These are phyloP conservation scores for Agrochola lychnidis DNA, from an alignment of 2,888 invertebrate genomes.

Conservation along the genomic window DNA sequence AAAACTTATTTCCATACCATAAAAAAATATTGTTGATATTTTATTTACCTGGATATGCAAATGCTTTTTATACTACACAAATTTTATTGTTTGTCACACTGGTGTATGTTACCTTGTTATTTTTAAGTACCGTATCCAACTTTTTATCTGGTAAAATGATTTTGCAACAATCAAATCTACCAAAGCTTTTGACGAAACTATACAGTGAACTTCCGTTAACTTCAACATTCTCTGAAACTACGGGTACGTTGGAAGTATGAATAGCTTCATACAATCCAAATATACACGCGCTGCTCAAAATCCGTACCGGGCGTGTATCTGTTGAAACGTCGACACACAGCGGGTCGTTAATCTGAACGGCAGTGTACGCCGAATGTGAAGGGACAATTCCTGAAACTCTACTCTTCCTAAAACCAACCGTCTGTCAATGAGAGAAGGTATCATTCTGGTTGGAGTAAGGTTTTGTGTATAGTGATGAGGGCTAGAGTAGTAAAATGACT, in stretches of 20 bases:
- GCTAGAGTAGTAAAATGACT: slow-evolving; percentile 45
- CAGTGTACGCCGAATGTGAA: slow-evolving; percentile 39
- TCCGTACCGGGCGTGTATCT: slow-evolving; percentile 43
- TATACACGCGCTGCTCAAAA: slow-evolving; percentile 34
- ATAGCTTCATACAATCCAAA: slow-evolving; percentile 28
- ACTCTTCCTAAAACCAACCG: slow-evolving; percentile 25
- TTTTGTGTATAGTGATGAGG: slow-evolving; percentile 13
- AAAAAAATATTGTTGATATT: slow-evolving; percentile 7
- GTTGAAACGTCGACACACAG: slow-evolving; percentile 39
- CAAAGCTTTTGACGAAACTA: background rate
- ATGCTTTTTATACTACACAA: background rate
- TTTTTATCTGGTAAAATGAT: background rate
- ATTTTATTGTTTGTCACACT: background rate
- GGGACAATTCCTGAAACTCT: slow-evolving; percentile 27
- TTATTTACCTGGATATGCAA: slow-evolving; percentile 7
- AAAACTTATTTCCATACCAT: background rate
- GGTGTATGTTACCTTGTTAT: background rate
- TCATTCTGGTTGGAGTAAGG: slow-evolving; percentile 5
- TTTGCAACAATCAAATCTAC: background rate
- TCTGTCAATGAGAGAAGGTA: background rate
- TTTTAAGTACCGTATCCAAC: background rate
- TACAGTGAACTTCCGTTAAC: slow-evolving; percentile 1
- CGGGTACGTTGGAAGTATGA: background rate
- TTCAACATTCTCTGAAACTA: slow-evolving; percentile 16
- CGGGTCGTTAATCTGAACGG: slow-evolving; percentile 59